These are phyloP conservation scores for Peromyscus melanophrys DNA, from an alignment of 2,797 vertebrate genomes.

Conservation along the genomic window DNA sequence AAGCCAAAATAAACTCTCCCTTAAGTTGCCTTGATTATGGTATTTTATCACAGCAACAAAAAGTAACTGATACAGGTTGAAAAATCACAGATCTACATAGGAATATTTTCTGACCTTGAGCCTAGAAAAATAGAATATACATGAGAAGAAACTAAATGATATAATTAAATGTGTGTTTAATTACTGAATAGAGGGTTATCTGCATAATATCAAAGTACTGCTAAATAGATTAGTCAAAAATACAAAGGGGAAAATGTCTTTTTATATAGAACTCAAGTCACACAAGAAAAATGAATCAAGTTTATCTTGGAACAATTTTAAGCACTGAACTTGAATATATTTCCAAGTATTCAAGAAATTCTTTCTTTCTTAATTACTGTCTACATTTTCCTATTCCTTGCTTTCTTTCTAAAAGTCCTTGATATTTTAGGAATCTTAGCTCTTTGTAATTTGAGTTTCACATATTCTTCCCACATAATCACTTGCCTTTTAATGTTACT, in stretches of 20 bases:
- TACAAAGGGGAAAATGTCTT: slow-evolving; percentile 30
- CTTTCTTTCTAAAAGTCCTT: background rate
- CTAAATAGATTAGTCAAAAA: background rate
- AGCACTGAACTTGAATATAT: background rate
- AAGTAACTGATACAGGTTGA: background rate
- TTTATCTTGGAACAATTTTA: background rate
- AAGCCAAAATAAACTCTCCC: background rate
- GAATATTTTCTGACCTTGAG: slow-evolving; percentile 19
- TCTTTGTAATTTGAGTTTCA: background rate
- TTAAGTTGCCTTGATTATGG: background rate
- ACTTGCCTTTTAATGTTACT: background rate
- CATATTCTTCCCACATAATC: background rate
- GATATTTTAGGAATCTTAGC: background rate
- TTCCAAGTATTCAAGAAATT: background rate
- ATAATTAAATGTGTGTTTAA: slow-evolving; percentile 12
- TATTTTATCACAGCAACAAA: background rate
- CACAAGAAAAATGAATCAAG: background rate
- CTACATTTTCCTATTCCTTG: background rate
- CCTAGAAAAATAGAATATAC: background rate
- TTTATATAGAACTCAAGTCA: slow-evolving; percentile 1
- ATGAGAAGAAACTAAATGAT: background rate
- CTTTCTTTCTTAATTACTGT: slow-evolving; percentile 49
- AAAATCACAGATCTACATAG: background rate
- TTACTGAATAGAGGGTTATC: background rate
- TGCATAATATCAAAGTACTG: background rate